phyloP scores from a whole-genome alignment of 2,888 invertebrate species.

The Ochropleura leucogaster region DNA sequence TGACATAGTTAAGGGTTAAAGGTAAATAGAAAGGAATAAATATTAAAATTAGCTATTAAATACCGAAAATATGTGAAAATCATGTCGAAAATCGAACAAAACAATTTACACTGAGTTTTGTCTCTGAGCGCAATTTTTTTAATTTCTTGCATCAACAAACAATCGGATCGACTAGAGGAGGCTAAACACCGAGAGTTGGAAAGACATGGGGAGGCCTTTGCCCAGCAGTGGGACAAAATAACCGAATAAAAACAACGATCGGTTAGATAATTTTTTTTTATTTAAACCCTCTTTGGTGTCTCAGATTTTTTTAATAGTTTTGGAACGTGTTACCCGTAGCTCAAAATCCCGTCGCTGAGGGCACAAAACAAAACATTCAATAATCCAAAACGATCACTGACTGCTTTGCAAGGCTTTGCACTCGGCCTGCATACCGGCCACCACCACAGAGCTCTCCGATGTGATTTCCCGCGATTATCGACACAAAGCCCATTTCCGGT shows the following conservation, averaged over 20 bases:
- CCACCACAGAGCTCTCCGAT: conserved; percentile 10
- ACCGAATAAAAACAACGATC: neutral
- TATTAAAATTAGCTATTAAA: neutral
- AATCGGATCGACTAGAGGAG: no score
- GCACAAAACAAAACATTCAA: neutral
- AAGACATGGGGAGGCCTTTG: no score
- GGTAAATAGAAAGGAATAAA: neutral
- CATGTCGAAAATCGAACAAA: neutral
- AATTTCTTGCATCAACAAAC: neutral
- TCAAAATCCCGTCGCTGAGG: neutral
- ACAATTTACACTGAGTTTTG: neutral
- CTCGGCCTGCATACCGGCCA: neutral
- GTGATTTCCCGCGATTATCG: conserved; percentile 58
- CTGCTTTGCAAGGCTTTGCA: neutral
- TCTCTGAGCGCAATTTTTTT: no score
- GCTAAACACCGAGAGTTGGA: no score
- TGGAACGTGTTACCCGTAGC: neutral
- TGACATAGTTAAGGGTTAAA: neutral
- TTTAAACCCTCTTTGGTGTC: neutral
- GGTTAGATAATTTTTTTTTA: neutral
- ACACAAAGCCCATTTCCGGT: conserved; percentile 55
- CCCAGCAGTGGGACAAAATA: no score
- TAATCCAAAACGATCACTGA: neutral
- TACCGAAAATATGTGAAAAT: neutral
- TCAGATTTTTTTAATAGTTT: neutral